phyloP scores from a whole-genome alignment of 2,113 vertebrate species.

The Hylia prasina region DNA sequence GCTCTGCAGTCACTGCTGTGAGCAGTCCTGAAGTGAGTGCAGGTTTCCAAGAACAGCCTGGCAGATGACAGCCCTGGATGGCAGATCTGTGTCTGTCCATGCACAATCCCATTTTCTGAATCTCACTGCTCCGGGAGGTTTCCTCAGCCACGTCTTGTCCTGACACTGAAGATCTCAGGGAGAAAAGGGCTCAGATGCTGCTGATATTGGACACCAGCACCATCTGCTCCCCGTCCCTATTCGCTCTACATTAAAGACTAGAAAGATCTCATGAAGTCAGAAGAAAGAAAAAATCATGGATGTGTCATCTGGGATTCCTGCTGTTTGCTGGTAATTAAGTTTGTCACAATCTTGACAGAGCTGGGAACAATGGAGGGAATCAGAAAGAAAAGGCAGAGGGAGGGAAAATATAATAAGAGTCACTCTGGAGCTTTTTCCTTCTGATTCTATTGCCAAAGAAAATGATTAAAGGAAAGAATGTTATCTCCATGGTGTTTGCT shows the following conservation, averaged over 20 bases:
- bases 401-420: constrained; percentile 23
- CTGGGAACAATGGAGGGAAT: constrained; percentile 29
- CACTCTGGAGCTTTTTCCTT: constrained; percentile 13
- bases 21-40: not conserved
- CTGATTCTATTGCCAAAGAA: constrained; percentile 41
- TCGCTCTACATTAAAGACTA: not conserved
- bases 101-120: not conserved
- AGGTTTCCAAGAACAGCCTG: not conserved
- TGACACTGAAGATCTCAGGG: not conserved
- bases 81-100: not conserved
- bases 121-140: rapidly evolving
- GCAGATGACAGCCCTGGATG: rapidly evolving
- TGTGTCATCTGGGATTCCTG: constrained; percentile 44
- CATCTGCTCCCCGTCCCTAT: constrained; percentile 23
- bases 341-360: constrained; percentile 53
- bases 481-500: constrained; percentile 33
- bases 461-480: constrained; percentile 49
- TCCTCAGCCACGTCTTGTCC: not conserved
- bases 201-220: not conserved
- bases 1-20: not conserved
- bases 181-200: not conserved
- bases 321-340: constrained; percentile 61
- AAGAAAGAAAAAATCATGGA: not conserved
- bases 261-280: constrained; percentile 18
- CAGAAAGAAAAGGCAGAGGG: constrained; percentile 18